Conservation (phyloP, 2,113 vertebrate species). For the Entosphenus tridentatus region DNA sequence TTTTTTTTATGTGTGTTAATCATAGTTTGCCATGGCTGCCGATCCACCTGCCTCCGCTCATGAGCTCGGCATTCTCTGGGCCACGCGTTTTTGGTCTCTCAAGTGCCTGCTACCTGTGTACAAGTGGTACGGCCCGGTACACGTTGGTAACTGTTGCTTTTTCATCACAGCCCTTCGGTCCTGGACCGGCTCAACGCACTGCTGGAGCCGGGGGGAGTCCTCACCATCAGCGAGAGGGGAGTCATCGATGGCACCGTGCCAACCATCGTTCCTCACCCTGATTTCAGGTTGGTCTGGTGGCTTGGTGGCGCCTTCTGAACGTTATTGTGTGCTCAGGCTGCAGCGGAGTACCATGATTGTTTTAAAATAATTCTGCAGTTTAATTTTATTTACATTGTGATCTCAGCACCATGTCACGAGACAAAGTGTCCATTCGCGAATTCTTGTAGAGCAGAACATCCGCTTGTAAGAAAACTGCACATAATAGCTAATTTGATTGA, state of each 20-base stretch:
- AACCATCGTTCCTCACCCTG: conserved; percentile 53
- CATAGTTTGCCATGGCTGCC: too few relatives aligned
- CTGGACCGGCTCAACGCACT: conserved; percentile 84
- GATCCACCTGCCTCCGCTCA: too few relatives aligned
- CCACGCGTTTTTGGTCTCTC: too few relatives aligned
- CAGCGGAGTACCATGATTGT: not conserved
- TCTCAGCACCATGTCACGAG: not conserved
- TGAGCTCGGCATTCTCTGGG: too few relatives aligned
- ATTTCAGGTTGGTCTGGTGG: conserved; percentile 49
- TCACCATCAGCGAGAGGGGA: conserved; percentile 73
- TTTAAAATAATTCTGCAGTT: not conserved
- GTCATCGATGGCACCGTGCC: conserved; percentile 60
- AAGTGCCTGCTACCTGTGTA: too few relatives aligned
- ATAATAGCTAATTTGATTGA: too few relatives aligned
- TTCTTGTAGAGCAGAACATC: too few relatives aligned
- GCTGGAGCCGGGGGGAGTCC: conserved; percentile 67
- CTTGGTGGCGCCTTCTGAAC: not conserved
- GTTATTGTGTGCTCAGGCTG: not conserved
- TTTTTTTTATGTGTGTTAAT: too few relatives aligned
- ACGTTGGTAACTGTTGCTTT: conserved; percentile 8
- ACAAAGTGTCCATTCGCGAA: too few relatives aligned
- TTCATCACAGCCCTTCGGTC: conserved; percentile 50
- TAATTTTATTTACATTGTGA: not conserved
- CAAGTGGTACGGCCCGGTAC: not conserved
- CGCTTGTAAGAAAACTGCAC: too few relatives aligned